Base-by-base conservation (phyloP, 2,888 invertebrate species). In the Psylliodes chrysocephalus region DNA sequence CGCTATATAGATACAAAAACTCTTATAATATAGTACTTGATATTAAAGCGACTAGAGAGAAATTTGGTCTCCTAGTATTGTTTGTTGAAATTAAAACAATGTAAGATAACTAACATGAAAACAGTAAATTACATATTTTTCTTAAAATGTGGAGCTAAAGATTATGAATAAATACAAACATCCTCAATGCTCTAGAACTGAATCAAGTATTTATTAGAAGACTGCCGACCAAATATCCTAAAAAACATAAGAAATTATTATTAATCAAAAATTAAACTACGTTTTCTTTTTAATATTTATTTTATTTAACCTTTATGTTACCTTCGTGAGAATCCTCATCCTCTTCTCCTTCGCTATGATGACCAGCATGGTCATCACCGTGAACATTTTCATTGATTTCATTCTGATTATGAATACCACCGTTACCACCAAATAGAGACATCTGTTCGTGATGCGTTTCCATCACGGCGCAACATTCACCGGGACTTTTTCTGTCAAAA, bases 381-480 rank as follows among this genome's bases (percentile, higher is more conserved):
- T 59, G 33, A 15, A 40, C 59, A 22, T 38, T 49, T 4, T 38
- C 35, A 17, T 49, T 40, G 22, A 59, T 25, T 28, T 59, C 49
- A 19, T 40, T 51, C 28, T 59, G 40, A 10, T 49, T 59, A 1
- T 40, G 49, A n/a, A 40, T 64, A 60, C 62, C 63, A 28, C 57
- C 66, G 46, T 81, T 81, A 68, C 81, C 82, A 61, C 79, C 79
- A 71, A 81, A 81, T 35, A 80, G 71, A 2, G 79, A 77, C 19
- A 79, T 73, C 65, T 81, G 80, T 73, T 81, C 75, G 62, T 81
- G 81, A 61, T 78, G 76, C 6, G 79, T 77, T 65, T 83, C 82
- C 79, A 83, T 79, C 19, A 82, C 81, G 18, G 83, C 75, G 42
- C 81, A 71, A 22, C 81, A 76, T 71, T 84, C 83, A 60, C 78